These are phyloP conservation scores for Prosopocoilus inquinatus DNA, from an alignment of 2,888 invertebrate species.

Conservation along the genomic window DNA sequence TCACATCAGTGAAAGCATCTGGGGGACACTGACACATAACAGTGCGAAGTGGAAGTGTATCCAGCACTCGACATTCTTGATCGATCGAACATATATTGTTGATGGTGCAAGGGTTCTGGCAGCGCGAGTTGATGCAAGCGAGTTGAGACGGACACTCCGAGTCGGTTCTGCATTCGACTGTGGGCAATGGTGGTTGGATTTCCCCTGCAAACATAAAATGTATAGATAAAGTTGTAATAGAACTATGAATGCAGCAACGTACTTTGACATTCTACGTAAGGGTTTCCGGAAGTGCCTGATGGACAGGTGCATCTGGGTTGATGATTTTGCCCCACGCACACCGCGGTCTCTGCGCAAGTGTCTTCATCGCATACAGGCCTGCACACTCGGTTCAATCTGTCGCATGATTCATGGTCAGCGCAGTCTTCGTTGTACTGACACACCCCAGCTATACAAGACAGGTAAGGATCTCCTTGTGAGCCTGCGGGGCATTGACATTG, in stretches of 20 bases:
- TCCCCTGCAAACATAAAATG: slow-evolving; percentile 12
- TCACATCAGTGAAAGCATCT: slow-evolving; percentile 72
- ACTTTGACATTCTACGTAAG: slow-evolving; percentile 66
- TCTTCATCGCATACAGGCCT: slow-evolving; percentile 79
- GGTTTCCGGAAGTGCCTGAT: slow-evolving; percentile 74
- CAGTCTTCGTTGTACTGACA: slow-evolving; percentile 91
- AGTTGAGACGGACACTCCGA: slow-evolving; percentile 72
- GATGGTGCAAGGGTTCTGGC: slow-evolving; percentile 73
- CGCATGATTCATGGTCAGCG: slow-evolving; percentile 79
- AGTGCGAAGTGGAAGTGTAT: slow-evolving; percentile 76
- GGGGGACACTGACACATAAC: slow-evolving; percentile 85
- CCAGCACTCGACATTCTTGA: slow-evolving; percentile 76
- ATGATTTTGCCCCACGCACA: slow-evolving; percentile 73
- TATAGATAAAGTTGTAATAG: not conserved
- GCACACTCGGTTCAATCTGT: slow-evolving; percentile 78
- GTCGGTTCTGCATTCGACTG: slow-evolving; percentile 70
- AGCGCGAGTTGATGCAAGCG: slow-evolving; percentile 75
- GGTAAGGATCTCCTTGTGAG: slow-evolving; percentile 78
- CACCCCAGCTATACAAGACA: slow-evolving; percentile 78
- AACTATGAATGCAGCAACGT: slow-evolving; percentile 21
- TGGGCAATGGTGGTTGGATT: slow-evolving; percentile 31
- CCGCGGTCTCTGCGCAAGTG: slow-evolving; percentile 74
- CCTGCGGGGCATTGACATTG: slow-evolving; percentile 82
- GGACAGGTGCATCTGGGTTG: slow-evolving; percentile 77
- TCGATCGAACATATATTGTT: slow-evolving; percentile 73